Evolutionary conservation across 2,888 invertebrate species (phyloP), one percentile per base, ranked within the genome.

Genomic region (Boloria selene): DNA sequence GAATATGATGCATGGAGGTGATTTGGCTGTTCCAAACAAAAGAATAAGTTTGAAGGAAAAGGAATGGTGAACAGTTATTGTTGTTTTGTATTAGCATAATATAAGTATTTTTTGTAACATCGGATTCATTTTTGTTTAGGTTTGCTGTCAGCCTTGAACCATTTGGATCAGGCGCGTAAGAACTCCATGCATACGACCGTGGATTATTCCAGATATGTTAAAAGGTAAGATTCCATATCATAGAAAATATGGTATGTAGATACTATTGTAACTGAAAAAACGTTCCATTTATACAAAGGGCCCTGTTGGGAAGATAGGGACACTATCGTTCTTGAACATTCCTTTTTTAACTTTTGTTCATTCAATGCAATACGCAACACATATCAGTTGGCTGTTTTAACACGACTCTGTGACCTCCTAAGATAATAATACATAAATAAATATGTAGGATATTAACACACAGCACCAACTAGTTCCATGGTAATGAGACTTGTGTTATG

Each of bases 121-220:
- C 70, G 61, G 69, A 69, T 76, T 77, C 72, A 77, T 81, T 81
- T 76, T 82, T 76, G 77, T 82, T 22, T 77, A 93, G 92, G 93
- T 77, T 79, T 93, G 67, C 81, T 93, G 70, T 91, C 88, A 63
- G 93, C 86, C 63, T 85, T 87, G 84, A 93, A 86, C 78, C 93
- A 87, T 79, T 86, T 87, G 81, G 93, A 88, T 73, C 91, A 91
- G 69, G 88, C 92, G 26, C 82, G 93, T 67, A 87, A 94, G 79
- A 93, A 92, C 76, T 93, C 94, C 72, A 84, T 94, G 65, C 94
- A 95, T 74, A 93, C 94, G n/a, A 94, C 95, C 77, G 93, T 96
- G 73, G 97, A 97, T 90, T 97, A 97, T 90, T 96, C 96, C 52
- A 95, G 97, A 89, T 97, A 97, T 87, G 97, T 98, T 70, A 96